These are phyloP conservation scores for Centroberyx gerrardi DNA, from an alignment of 2,797 vertebrate genomes.

Conservation along the genomic window DNA sequence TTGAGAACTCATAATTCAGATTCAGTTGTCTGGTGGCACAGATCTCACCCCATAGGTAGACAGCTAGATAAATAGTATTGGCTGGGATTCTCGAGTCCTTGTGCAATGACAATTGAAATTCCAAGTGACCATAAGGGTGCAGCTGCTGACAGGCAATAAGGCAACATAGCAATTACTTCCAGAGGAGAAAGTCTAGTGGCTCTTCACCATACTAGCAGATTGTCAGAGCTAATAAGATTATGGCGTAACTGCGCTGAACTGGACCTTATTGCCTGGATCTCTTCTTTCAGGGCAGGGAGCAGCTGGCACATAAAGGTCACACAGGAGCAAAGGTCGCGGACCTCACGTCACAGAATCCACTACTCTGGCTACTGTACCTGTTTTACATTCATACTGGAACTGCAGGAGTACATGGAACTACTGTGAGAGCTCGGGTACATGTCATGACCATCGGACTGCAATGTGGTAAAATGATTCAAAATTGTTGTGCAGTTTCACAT, in stretches of 20 bases:
- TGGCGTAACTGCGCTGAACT: constrained; percentile 25
- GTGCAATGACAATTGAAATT: constrained; percentile 38
- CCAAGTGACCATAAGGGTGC: constrained; percentile 8
- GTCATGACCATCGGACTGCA: constrained; percentile 4
- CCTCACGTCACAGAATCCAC: constrained; percentile 11
- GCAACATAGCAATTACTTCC: constrained; percentile 24
- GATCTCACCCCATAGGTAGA: background rate
- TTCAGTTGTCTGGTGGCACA: no score
- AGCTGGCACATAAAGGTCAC: constrained; percentile 13
- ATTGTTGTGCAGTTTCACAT: constrained; percentile 16
- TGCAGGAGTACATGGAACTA: background rate
- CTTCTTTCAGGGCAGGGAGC: constrained; percentile 8
- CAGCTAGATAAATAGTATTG: constrained; percentile 12
- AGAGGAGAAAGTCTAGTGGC: constrained; percentile 8
- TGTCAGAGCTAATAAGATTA: constrained; percentile 26
- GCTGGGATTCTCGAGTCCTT: constrained; percentile 12
- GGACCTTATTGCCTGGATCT: constrained; percentile 11
- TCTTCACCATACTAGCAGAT: constrained; percentile 19
- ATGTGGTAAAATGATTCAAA: constrained; percentile 6
- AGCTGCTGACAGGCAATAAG: constrained; percentile 23
- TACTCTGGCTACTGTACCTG: background rate
- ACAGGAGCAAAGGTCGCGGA: constrained; percentile 22
- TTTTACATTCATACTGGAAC: background rate
- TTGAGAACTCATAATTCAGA: no score
- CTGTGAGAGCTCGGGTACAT: background rate